Conservation (phyloP, 2,797 vertebrate species). For the Thunnus albacares region DNA sequence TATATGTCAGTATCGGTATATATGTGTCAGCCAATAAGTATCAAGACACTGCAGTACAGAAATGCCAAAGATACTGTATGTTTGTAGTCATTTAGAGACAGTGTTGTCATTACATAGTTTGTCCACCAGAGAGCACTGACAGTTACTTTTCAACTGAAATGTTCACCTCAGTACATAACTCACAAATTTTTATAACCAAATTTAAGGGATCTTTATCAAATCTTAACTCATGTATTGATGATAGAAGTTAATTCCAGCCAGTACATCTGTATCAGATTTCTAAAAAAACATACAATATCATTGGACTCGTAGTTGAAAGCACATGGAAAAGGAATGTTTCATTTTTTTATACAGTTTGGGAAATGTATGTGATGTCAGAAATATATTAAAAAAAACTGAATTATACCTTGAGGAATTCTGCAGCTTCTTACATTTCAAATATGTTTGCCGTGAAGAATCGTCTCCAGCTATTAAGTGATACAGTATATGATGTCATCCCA, state of each 20-base stretch:
- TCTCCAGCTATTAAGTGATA: background rate
- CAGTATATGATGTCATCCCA: background rate
- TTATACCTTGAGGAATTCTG: background rate
- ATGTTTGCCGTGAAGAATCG: background rate
- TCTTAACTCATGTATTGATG: background rate
- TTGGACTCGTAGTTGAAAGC: background rate
- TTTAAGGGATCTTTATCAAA: background rate
- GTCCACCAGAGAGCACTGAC: conserved; percentile 10
- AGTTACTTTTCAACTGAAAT: background rate
- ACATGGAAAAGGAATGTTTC: background rate
- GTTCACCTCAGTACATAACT: background rate
- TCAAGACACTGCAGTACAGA: background rate
- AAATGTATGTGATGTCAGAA: background rate
- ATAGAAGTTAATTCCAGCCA: too few relatives aligned
- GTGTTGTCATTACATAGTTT: background rate
- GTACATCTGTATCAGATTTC: too few relatives aligned
- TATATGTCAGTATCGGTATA: background rate
- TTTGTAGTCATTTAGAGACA: background rate
- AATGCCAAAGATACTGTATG: background rate
- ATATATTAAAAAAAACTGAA: background rate
- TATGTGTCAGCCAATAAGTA: background rate
- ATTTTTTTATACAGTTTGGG: background rate
- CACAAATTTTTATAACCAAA: background rate
- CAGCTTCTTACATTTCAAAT: background rate
- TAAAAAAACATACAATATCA: too few relatives aligned